phyloP scores from a whole-genome alignment of 2,888 invertebrate genomes.

The Zygaena filipendulae region DNA sequence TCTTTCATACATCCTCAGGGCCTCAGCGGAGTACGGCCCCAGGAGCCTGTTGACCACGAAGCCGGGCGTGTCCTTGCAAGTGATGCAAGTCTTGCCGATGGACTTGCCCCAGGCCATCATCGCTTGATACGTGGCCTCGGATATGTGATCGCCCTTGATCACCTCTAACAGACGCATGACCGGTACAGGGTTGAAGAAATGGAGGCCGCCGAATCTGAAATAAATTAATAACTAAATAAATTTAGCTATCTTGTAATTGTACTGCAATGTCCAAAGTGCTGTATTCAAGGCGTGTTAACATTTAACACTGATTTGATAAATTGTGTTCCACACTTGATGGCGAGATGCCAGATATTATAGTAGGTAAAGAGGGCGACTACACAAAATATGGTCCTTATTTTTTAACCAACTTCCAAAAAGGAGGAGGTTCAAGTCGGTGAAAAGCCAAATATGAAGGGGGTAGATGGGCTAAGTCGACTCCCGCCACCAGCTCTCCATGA shows the following conservation, averaged over 20 bases:
- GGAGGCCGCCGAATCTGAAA: conserved; percentile 81
- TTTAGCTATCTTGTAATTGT: too few species aligned
- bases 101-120: conserved; percentile 84
- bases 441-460: too few species aligned
- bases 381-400: not conserved
- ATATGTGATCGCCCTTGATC: conserved; percentile 79
- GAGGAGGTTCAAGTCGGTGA: too few species aligned
- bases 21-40: conserved; percentile 86
- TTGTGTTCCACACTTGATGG: too few species aligned
- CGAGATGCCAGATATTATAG: too few species aligned
- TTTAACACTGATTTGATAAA: too few species aligned
- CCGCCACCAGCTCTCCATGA: too few species aligned
- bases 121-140: conserved; percentile 77
- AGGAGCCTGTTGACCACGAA: conserved; percentile 91
- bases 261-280: too few species aligned
- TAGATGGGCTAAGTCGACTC: too few species aligned
- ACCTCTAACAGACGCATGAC: conserved; percentile 92
- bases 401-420: too few species aligned
- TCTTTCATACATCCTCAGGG: conserved; percentile 82
- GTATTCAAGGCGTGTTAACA: too few species aligned
- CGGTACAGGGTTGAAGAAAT: conserved; percentile 94
- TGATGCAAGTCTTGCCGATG: conserved; percentile 85
- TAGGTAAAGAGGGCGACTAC: too few species aligned
- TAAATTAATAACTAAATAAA: not conserved
- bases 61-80: conserved; percentile 92